Evolutionary conservation across 2,888 invertebrate species (phyloP), one percentile per base, ranked within the genome.

Genomic region (Athalia cordata): DNA sequence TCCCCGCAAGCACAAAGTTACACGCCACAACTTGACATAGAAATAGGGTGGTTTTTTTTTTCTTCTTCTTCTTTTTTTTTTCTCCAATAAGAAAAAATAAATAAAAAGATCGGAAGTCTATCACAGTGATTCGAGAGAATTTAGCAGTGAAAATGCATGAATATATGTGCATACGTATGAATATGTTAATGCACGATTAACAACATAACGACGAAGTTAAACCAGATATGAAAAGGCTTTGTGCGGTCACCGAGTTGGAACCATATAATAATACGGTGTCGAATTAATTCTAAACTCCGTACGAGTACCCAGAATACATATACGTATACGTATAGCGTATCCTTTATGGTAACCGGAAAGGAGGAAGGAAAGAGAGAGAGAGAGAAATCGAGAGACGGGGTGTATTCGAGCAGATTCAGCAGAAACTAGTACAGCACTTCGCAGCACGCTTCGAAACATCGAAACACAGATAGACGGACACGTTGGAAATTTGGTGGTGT

Each of bases 201-300:
- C 68, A 68, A 29, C 29, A 29, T 2, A 29, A 29, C 50, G 55
- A 68, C 68, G 52, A 43, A 55, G 55, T 68, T 52, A 8, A n/a
- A 55, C 9, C 3, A 3, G 68, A n/a, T 15, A 68, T 68, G 68
- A 68, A 55, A 68, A 68, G 68, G 68, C 68, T 52, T 68, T 68
- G 68, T 68, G 68, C 68, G 68, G 15, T 68, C 52, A 50, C 68
- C 68, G 68, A 68, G 68, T 68, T 43, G 29, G 55, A 68, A 68
- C 55, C 68, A 55, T 29, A 29, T 68, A 68, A 68, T 68, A 68
- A 68, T 55, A 68, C 68, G 68, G 68, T 68, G 68, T 68, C 68
- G 52, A 68, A 68, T 68, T 68, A 68, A 68, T 68, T 68, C 68
- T 68, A 68, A 68, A 68, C 68, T 68, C 29, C 6, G 52, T 11